Evolutionary conservation across 2,888 invertebrate species (phyloP).

Genomic region (Pimpla rufipes): DNA sequence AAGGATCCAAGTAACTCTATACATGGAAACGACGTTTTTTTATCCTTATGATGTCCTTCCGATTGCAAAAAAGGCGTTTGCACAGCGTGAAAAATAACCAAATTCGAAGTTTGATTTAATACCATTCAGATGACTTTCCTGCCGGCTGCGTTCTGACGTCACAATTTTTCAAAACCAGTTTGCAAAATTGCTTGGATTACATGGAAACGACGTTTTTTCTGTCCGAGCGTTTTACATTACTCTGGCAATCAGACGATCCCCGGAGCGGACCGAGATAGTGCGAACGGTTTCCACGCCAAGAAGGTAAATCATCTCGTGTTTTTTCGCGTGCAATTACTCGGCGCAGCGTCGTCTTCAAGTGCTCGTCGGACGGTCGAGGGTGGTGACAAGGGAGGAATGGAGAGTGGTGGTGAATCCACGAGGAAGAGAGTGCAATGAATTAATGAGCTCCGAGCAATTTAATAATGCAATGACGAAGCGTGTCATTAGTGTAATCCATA

Average conservation of each 20-base stretch:
- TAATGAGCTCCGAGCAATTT: constrained; percentile 54
- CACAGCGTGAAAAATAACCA: no score
- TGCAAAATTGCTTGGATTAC: no score
- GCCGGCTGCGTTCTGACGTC: no score
- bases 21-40: no score
- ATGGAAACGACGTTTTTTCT: neutral
- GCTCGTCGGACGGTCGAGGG: neutral
- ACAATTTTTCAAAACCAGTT: no score
- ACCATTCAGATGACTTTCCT: no score
- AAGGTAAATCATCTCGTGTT: constrained; percentile 1
- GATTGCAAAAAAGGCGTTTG: no score
- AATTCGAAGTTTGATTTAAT: no score
- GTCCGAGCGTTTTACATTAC: neutral
- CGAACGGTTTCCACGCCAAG: neutral
- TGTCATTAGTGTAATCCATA: constrained; percentile 53
- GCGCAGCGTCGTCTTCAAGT: neutral
- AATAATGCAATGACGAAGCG: constrained; percentile 44
- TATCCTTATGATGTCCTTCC: no score
- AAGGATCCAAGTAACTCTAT: no score
- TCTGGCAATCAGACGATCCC: neutral
- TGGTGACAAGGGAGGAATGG: no score
- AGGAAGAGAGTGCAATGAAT: constrained; percentile 13
- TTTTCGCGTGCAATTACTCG: neutral
- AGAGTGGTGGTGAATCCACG: neutral
- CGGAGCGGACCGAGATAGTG: neutral